These are phyloP conservation scores for Drosophila orena DNA, from an alignment of 1,140 invertebrate species.

Conservation along the genomic window DNA sequence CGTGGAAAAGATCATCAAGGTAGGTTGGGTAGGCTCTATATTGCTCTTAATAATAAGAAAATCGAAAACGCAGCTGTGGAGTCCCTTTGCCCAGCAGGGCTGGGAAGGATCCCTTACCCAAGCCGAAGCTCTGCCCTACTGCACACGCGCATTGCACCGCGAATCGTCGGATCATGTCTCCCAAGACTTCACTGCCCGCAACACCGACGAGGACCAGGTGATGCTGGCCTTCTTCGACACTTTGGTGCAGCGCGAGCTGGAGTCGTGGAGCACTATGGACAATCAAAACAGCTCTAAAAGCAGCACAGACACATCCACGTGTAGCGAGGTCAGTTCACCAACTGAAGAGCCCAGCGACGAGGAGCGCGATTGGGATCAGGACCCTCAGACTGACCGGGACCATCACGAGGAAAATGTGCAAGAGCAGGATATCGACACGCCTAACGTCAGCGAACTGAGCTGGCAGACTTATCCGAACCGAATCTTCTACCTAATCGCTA, in stretches of 20 bases:
- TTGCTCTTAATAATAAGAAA: not conserved
- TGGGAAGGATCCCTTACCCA: slow-evolving; percentile 87
- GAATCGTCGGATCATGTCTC: slow-evolving; percentile 93
- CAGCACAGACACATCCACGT: slow-evolving; percentile 39
- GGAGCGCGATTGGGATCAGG: slow-evolving; percentile 15
- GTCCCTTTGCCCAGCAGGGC: slow-evolving; percentile 88
- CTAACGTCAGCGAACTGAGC: slow-evolving; percentile 69
- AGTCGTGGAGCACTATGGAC: slow-evolving; percentile 88
- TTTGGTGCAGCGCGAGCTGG: slow-evolving; percentile 94
- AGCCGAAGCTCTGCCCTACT: slow-evolving; percentile 87
- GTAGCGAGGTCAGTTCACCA: slow-evolving; percentile 29
- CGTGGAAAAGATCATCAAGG: slow-evolving; percentile 98
- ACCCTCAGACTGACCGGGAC: not conserved
- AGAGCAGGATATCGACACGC: slow-evolving; percentile 38
- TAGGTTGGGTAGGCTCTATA: slow-evolving; percentile 42
- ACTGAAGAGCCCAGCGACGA: slow-evolving; percentile 48
- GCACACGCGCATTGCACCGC: slow-evolving; percentile 92
- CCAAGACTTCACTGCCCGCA: slow-evolving; percentile 92
- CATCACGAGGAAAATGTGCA: slow-evolving; percentile 3
- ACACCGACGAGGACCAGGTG: slow-evolving; percentile 94
- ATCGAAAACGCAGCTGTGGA: slow-evolving; percentile 88
- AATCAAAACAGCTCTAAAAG: slow-evolving; percentile 64
- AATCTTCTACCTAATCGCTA: slow-evolving; percentile 83
- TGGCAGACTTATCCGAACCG: slow-evolving; percentile 75
- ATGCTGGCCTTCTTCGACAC: slow-evolving; percentile 99